phyloP scores from a whole-genome alignment of 2,888 invertebrate genomes.

The Ennomos erosarius region DNA sequence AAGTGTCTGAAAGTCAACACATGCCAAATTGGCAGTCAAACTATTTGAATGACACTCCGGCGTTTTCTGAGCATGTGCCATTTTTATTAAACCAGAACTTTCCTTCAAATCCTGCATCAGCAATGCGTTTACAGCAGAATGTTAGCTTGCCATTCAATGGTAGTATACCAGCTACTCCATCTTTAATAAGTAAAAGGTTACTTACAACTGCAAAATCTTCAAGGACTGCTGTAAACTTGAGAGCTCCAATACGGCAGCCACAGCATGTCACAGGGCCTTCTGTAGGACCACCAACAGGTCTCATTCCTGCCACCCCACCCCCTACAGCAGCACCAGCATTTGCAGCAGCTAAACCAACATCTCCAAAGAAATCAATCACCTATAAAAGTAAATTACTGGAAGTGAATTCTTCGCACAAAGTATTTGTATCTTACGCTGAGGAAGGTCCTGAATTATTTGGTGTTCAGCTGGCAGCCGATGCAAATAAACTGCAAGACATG shows the following conservation, averaged over 20 bases:
- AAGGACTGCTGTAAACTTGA: constrained; percentile 66
- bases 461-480: constrained; percentile 88
- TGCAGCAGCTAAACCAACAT: constrained; percentile 51
- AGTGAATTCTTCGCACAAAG: constrained; percentile 85
- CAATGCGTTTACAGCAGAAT: constrained; percentile 74
- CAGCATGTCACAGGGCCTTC: constrained; percentile 45
- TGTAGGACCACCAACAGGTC: constrained; percentile 30
- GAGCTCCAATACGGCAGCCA: constrained; percentile 68
- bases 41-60: constrained; percentile 54
- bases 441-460: constrained; percentile 93
- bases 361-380: constrained; percentile 76
- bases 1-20: constrained; percentile 53
- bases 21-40: constrained; percentile 62
- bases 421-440: constrained; percentile 90
- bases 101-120: constrained; percentile 74
- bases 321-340: constrained; percentile 40
- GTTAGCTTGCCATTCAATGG: constrained; percentile 67
- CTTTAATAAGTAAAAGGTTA: constrained; percentile 68
- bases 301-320: constrained; percentile 26
- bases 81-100: constrained; percentile 76
- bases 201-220: constrained; percentile 61
- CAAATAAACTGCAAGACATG: constrained; percentile 86
- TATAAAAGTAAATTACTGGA: constrained; percentile 82
- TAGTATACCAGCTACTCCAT: constrained; percentile 53
- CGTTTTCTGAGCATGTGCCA: constrained; percentile 72